Conservation (phyloP, 2,888 invertebrate species). For the Drosophila borealis region DNA sequence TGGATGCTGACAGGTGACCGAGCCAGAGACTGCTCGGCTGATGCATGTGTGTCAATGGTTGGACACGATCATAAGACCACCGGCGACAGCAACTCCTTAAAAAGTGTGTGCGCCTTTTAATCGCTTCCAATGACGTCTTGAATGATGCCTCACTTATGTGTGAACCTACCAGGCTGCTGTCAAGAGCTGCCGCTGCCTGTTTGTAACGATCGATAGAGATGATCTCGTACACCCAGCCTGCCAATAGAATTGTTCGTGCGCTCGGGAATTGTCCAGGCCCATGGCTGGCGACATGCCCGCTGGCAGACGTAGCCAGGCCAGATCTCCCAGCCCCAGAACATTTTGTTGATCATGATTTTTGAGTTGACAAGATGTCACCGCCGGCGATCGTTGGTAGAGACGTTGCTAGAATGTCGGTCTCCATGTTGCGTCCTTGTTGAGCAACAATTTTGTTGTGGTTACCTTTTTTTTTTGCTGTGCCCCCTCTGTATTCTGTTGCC, state of each 20-base stretch:
- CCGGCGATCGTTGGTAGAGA: slow-evolving; percentile 60
- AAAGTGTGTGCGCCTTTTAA: slow-evolving; percentile 69
- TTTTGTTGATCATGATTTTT: slow-evolving; percentile 80
- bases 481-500: slow-evolving; percentile 24
- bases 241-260: slow-evolving; percentile 71
- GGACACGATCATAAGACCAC: slow-evolving; percentile 60
- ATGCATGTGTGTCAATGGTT: slow-evolving; percentile 47
- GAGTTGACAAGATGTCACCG: slow-evolving; percentile 80
- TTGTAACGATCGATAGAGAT: slow-evolving; percentile 75
- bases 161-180: slow-evolving; percentile 79
- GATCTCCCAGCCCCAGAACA: slow-evolving; percentile 41
- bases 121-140: slow-evolving; percentile 73
- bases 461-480: slow-evolving; percentile 17
- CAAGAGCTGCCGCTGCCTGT: slow-evolving; percentile 77
- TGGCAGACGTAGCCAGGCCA: slow-evolving; percentile 13
- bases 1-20: slow-evolving; percentile 67
- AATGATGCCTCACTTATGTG: slow-evolving; percentile 79
- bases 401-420: slow-evolving; percentile 66
- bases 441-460: slow-evolving; percentile 61
- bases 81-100: slow-evolving; percentile 68
- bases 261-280: slow-evolving; percentile 33
- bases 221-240: slow-evolving; percentile 52
- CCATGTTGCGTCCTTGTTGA: slow-evolving; percentile 78
- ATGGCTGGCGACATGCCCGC: slow-evolving; percentile 16
- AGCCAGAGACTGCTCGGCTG: slow-evolving; percentile 9